Evolutionary conservation across 2,797 vertebrate genomes (phyloP).

Genomic region (Platalea minor): DNA sequence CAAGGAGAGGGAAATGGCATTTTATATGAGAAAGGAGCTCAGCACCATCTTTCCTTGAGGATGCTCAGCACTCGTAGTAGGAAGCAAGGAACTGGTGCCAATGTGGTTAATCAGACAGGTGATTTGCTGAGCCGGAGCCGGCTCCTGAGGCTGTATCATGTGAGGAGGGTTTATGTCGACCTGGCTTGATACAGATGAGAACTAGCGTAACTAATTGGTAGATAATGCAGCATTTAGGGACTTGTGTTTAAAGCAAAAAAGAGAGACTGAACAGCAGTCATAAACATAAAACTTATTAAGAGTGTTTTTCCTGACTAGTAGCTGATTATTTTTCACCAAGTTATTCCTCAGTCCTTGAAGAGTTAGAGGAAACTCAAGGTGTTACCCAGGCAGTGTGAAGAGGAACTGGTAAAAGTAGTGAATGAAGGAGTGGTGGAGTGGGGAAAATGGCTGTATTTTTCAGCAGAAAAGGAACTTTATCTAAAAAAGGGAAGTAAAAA

Average conservation of each 20-base stretch:
- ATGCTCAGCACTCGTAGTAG: neutral
- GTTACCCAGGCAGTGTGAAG: neutral
- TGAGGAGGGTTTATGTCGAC: neutral
- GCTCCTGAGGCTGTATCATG: neutral
- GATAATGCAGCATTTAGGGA: neutral
- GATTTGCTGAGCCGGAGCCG: neutral
- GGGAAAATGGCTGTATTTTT: neutral
- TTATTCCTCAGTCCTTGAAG: neutral
- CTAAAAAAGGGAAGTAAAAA: neutral
- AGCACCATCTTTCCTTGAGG: neutral
- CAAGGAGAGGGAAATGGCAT: neutral
- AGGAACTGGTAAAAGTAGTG: neutral
- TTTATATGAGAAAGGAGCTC: neutral
- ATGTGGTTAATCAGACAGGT: neutral
- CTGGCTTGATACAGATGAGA: neutral
- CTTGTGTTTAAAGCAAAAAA: neutral
- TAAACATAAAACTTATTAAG: neutral
- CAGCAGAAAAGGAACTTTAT: neutral
- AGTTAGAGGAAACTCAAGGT: neutral
- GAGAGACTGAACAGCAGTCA: neutral
- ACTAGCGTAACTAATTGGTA: neutral
- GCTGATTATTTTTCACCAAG: neutral
- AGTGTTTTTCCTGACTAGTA: neutral
- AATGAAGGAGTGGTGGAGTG: neutral
- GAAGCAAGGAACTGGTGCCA: neutral